Conservation (phyloP, 1,140 invertebrate species). For the Camponotus floridanus region DNA sequence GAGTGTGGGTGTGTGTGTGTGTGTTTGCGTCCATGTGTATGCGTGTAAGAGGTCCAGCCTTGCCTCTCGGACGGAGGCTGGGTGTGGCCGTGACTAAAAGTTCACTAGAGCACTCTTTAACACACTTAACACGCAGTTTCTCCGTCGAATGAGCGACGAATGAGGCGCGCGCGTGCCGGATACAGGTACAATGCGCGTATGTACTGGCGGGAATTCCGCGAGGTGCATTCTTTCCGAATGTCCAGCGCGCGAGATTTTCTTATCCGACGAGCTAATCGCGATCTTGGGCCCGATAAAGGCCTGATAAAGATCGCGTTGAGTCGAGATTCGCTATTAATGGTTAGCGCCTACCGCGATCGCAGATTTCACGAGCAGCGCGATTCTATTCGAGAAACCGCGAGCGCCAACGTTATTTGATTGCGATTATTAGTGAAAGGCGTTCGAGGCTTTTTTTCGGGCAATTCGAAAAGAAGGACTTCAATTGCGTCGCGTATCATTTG, state of each 20-base stretch:
- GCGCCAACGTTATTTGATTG: no score
- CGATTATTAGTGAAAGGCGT: no score
- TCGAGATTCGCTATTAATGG: constrained; percentile 17
- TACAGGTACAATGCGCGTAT: constrained; percentile 11
- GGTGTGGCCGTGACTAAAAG: constrained; percentile 86
- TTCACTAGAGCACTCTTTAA: constrained; percentile 84
- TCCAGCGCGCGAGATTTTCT: neutral
- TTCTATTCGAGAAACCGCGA: neutral
- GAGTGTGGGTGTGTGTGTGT: constrained; percentile 77
- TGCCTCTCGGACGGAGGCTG: constrained; percentile 81
- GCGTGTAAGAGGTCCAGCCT: constrained; percentile 83
- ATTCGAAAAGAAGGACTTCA: no score
- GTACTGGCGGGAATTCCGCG: neutral
- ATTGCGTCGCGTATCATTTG: no score
- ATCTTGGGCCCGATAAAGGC: neutral
- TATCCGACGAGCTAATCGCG: neutral
- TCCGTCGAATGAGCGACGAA: constrained; percentile 48
- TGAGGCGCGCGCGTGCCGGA: neutral
- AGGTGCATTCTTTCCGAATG: constrained; percentile 27
- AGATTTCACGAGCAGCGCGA: neutral
- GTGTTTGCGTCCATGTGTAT: constrained; percentile 77
- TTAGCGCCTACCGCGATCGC: constrained; percentile 17
- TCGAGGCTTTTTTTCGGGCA: no score
- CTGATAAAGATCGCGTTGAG: constrained; percentile 1
- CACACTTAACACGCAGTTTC: constrained; percentile 74